Conservation (phyloP, 2,888 invertebrate species). For the Cerceris rybyensis region DNA sequence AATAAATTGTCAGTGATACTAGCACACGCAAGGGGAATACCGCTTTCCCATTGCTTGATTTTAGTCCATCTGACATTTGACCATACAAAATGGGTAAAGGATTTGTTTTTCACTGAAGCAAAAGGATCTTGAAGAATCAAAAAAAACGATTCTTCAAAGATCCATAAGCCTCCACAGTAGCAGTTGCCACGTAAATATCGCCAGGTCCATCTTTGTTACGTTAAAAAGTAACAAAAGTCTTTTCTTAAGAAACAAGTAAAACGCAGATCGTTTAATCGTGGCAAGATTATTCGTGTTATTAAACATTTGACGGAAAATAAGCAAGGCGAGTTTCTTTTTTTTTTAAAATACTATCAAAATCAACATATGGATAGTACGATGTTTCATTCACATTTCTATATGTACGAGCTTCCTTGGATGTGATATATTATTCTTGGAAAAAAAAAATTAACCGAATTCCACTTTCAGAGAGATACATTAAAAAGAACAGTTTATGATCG, state of each 20-base stretch:
- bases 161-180: conserved; percentile 26
- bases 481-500: conserved; percentile 32
- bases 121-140: conserved; percentile 47
- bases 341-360: conserved; percentile 19
- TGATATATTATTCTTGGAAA: background rate
- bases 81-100: conserved; percentile 50
- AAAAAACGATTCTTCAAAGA: conserved; percentile 41
- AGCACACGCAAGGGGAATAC: conserved; percentile 59
- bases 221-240: conserved; percentile 29
- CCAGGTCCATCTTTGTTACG: conserved; percentile 34
- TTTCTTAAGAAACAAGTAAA: conserved; percentile 37
- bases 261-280: conserved; percentile 44
- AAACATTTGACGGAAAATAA: conserved; percentile 40
- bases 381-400: too few species aligned
- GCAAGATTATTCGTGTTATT: conserved; percentile 44
- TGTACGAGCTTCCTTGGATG: too few species aligned
- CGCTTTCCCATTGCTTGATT: conserved; percentile 64
- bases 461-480: background rate
- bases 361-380: background rate
- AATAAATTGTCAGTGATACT: conserved; percentile 46
- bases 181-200: conserved; percentile 32
- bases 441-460: background rate
- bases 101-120: conserved; percentile 40
- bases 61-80: conserved; percentile 44
- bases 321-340: conserved; percentile 39